A percentile compares a stretch with the other conserved stretches of the same genome.
These are phyloP conservation scores for Aphaenogaster floridana DNA, from an alignment of 1,140 invertebrate genomes.

Conservation along the genomic window DNA sequence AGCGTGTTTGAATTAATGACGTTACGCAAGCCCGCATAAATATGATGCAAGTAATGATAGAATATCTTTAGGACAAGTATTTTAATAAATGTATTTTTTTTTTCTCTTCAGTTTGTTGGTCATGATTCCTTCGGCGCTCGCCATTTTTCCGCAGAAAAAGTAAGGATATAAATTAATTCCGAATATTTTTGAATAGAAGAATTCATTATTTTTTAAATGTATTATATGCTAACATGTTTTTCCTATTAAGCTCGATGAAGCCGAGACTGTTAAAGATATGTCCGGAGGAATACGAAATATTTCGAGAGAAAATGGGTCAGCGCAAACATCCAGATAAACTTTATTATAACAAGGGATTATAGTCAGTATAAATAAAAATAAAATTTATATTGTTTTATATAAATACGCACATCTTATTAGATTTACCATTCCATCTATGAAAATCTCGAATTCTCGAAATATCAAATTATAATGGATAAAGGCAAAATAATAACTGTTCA, in stretches of 20 bases:
- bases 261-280: conserved; percentile 39
- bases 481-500: not conserved
- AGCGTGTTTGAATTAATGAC: not conserved
- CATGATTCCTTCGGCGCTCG: conserved; percentile 53
- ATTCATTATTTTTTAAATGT: not conserved
- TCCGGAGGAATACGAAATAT: conserved; percentile 56
- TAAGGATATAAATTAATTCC: conserved; percentile 44
- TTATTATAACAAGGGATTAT: conserved; percentile 66
- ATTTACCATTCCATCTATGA: not conserved
- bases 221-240: not conserved
- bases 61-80: not conserved
- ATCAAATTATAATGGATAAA: not conserved
- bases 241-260: conserved; percentile 48
- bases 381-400: conserved; percentile 7
- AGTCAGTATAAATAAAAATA: conserved; percentile 28
- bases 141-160: conserved; percentile 60
- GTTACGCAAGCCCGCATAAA: not conserved
- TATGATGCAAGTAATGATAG: not conserved
- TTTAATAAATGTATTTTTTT: not conserved
- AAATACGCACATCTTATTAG: not conserved
- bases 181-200: not conserved
- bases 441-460: not conserved
- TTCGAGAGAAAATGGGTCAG: conserved; percentile 13
- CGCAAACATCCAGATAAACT: conserved; percentile 32
- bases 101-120: conserved; percentile 36